Base-by-base conservation (phyloP, 2,113 vertebrate genomes). In the Morphnarchus princeps region DNA sequence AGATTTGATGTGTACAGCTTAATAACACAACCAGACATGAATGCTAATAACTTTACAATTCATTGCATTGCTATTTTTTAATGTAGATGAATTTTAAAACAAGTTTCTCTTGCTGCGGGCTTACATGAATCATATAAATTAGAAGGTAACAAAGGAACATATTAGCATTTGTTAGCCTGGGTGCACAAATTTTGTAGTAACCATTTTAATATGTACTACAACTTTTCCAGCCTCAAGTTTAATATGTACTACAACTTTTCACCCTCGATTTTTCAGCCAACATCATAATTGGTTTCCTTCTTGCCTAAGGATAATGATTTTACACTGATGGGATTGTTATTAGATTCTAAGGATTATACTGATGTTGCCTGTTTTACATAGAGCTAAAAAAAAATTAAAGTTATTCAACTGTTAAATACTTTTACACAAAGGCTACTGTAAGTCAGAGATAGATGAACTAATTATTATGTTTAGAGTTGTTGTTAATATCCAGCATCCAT, bases 101-200 rank as follows among this genome's bases (percentile, higher is more conserved):
- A 98, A 98, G 98, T 98, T 98, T 98, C 94, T 90, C 98, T 98
- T 96, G 97, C 98, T 99, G 87, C 86, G 76, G 98, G 98, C 98
- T 97, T 98, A 97, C 98, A 98, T 98, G 98, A 98, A 98, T 98
- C 98, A 98, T 98, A 98, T 98, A 98, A 98, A 98, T 98, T 98
- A 98, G 97, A 98, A 96, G 96, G 97, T 98, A 98, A 98, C 98
- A 98, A 99, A 98, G 97, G 96, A 98, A 98, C 98, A 87, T 97
- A 98, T 99, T 99, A 99, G 98, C 98, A 98, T 99, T 98, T 98
- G 98, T 98, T 98, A 98, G 98, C 98, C 97, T 97, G 90, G 94
- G 98, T 98, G 96, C 98, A 97, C 94, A 94, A 91, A 97, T 97
- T 98, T 97, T 95, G 97, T 97, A 97, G 98, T 98, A 98, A 98